Base-by-base conservation (phyloP, 2,113 vertebrate species). In the Rhabdomys dilectus region DNA sequence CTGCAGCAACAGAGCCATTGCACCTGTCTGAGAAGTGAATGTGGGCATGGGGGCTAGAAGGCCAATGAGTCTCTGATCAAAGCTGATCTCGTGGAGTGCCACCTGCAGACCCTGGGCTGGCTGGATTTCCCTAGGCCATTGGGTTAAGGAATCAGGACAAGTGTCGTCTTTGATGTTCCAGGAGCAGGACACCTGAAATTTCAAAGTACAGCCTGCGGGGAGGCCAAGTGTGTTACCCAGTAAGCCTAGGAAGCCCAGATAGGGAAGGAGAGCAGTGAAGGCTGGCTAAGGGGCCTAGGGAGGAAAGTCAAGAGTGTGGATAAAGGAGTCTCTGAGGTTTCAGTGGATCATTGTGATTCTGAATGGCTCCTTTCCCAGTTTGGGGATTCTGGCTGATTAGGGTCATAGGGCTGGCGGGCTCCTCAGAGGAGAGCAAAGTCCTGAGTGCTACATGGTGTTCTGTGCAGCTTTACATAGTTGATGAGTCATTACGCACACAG, bases 401-500 rank as follows among this genome's bases (percentile, higher is more conserved):
- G 34, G 58, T 39, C 17, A 19, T 11, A 15, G 73, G 22, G 8
- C n/a, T 68, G 85, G 19, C 53, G 58, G 89, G 36, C 53, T 87
- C 75, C 16, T 0, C 21, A 26, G 29, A 72, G 84, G 58, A 3
- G 48, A 39, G 7, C 3, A 0, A 66, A 78, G 90, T 48, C 62
- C 36, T 10, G 16, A 11, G 19, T 26, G 80, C 22, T 2, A 3
- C 0, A 0, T 29, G 2, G 3, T 1, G 48, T 4, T 31, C n/a
- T 24, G 24, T 62, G n/a, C 34, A 3, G 26, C 16, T n/a, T 64
- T 42, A 53, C 64, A 42, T 1, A 1, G 15, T 24, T 16, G 3
- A 5, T 12, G 13, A 0, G 0, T 24, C 2, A 4, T 10, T 62
- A 39, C 36, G 34, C 21, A 17, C 78, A 45, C 4, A 1, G 4